Evolutionary conservation across 2,113 vertebrate genomes (phyloP).

Genomic region (Lagopus muta): DNA sequence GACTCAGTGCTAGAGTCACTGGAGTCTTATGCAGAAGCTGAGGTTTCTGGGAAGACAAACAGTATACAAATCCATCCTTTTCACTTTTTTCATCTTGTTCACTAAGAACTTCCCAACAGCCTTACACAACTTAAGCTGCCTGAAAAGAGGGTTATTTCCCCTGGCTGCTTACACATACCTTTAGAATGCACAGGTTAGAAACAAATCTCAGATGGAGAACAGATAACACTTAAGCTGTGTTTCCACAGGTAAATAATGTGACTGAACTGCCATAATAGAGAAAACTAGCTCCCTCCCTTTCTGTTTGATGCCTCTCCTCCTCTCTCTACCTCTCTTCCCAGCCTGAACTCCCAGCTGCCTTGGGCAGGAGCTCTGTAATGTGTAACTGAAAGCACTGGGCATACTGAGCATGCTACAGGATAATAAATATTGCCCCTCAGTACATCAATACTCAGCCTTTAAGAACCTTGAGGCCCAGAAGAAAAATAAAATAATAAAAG

Average conservation of each 20-base stretch:
- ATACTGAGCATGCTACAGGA: not conserved
- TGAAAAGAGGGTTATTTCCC: not conserved
- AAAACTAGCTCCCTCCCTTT: not conserved
- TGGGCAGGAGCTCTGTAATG: not conserved
- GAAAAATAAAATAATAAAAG: slow-evolving; percentile 19
- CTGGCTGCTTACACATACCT: not conserved
- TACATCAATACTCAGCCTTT: not conserved
- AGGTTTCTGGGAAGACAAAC: not conserved
- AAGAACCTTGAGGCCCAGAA: not conserved
- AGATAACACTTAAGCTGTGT: not conserved
- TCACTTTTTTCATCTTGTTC: not conserved
- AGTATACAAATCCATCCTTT: not conserved
- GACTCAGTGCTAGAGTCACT: not conserved
- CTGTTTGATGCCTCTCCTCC: not conserved
- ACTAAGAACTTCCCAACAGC: not conserved
- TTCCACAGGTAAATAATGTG: not conserved
- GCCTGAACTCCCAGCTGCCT: not conserved
- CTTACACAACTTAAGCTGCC: not conserved
- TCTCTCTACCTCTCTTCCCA: not conserved
- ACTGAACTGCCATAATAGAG: not conserved
- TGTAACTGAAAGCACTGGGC: fast-evolving
- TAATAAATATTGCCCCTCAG: not conserved
- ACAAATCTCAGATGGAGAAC: not conserved
- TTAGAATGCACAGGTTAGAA: not conserved
- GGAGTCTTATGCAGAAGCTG: not conserved